Percentiles rank a stretch among this genome's conserved stretches.
Evolutionary conservation across 2,888 invertebrate genomes (phyloP).

Genomic region (Tuta absoluta): DNA sequence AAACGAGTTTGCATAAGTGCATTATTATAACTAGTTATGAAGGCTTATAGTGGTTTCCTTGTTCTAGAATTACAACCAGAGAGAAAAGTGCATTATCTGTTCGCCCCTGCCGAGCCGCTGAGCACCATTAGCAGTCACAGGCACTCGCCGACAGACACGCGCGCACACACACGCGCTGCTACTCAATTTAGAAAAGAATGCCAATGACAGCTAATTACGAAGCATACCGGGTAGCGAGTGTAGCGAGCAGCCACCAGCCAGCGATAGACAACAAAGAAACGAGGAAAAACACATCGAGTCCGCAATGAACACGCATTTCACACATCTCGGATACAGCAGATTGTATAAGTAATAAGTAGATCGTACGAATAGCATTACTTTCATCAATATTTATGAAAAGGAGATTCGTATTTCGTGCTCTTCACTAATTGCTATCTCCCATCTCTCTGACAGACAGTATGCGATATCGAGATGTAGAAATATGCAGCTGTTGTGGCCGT

Average conservation of each 20-base stretch:
- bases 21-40: no score
- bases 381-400: constrained; percentile 3
- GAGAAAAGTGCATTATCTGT: no score
- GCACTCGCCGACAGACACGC: not conserved
- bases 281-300: not conserved
- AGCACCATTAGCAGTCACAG: no score
- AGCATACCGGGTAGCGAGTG: not conserved
- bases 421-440: not conserved
- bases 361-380: no score
- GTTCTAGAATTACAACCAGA: no score
- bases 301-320: no score
- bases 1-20: no score
- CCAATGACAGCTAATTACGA: constrained; percentile 1
- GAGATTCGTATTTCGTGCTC: not conserved
- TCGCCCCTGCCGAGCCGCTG: no score
- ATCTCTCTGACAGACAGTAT: not conserved
- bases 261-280: not conserved
- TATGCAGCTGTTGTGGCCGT: not conserved
- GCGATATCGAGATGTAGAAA: no score
- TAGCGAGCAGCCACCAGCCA: not conserved
- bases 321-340: not conserved
- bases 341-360: not conserved
- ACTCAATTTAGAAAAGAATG: not conserved
- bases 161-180: not conserved
- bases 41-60: no score